A percentile compares a stretch with the other conserved stretches of the same genome.
phyloP scores from a whole-genome alignment of 1,140 invertebrate genomes.

The Nasonia vitripennis region DNA sequence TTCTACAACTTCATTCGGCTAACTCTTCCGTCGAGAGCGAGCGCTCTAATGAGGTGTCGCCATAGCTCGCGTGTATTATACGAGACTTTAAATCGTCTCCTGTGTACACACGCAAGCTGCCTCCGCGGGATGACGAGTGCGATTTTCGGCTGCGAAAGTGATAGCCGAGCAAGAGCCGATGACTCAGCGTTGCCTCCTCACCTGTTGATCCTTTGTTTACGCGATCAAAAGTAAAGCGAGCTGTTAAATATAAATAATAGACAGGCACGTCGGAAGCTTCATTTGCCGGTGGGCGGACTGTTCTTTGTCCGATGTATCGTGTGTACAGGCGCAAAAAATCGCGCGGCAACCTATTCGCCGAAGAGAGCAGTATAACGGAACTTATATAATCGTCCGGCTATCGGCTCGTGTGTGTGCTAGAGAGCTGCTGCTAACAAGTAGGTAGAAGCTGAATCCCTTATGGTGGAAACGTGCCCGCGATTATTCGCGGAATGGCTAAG shows the following conservation, averaged over 20 bases:
- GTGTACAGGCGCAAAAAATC: conserved; percentile 48
- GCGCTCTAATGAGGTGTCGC: conserved; percentile 38
- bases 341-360: conserved; percentile 41
- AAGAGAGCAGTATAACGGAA: conserved; percentile 55
- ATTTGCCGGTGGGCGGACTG: background rate
- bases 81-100: background rate
- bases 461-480: conserved; percentile 27
- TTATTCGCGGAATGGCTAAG: background rate
- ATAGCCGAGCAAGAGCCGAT: conserved; percentile 13
- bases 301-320: conserved; percentile 50
- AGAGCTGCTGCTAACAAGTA: conserved; percentile 8
- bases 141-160: background rate
- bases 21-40: conserved; percentile 45
- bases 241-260: background rate
- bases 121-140: background rate
- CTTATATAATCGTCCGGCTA: conserved; percentile 58
- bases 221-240: background rate
- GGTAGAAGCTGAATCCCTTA: conserved; percentile 32
- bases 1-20: conserved; percentile 53
- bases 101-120: too few relatives aligned
- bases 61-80: background rate
- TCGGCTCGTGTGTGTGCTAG: conserved; percentile 48
- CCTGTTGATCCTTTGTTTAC: background rate
- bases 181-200: background rate
- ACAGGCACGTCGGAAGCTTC: background rate